A percentile compares a stretch with the other conserved stretches of the same genome.
phyloP scores from a whole-genome alignment of 2,888 invertebrate species.

The Orgyia antiqua region DNA sequence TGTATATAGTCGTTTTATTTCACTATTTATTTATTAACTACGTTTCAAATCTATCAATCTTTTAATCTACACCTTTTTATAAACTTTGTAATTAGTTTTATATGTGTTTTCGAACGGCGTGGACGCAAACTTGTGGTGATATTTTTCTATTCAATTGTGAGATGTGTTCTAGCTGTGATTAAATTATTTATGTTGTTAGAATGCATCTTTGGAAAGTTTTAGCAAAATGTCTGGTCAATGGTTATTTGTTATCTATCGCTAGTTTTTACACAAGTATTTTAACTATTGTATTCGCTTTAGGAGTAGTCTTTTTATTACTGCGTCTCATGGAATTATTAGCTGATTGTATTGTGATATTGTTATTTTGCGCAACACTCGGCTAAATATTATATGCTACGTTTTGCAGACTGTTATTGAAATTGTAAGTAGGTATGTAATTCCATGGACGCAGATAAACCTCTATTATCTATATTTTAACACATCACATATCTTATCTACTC shows the following conservation, averaged over 20 bases:
- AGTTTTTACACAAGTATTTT: constrained; percentile 50
- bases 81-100: constrained; percentile 31
- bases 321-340: constrained; percentile 32
- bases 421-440: constrained; percentile 19
- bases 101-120: constrained; percentile 29
- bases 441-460: constrained; percentile 23
- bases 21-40: constrained; percentile 40
- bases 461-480: constrained; percentile 52
- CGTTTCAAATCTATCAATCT: constrained; percentile 29
- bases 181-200: background rate
- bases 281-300: constrained; percentile 62
- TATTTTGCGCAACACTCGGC: constrained; percentile 29
- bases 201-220: constrained; percentile 15
- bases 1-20: constrained; percentile 54
- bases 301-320: constrained; percentile 49
- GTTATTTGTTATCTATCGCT: constrained; percentile 48
- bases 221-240: constrained; percentile 56
- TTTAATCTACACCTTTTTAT: constrained; percentile 15
- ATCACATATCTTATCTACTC: constrained; percentile 72
- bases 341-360: constrained; percentile 24
- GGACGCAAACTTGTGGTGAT: constrained; percentile 53
- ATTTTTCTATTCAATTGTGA: constrained; percentile 48
- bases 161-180: constrained; percentile 26
- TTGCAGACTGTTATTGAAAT: constrained; percentile 15
- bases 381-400: constrained; percentile 16